Conservation (phyloP, 35 echinoderm and acorn worm species). For the Nesometra sesokonis region DNA sequence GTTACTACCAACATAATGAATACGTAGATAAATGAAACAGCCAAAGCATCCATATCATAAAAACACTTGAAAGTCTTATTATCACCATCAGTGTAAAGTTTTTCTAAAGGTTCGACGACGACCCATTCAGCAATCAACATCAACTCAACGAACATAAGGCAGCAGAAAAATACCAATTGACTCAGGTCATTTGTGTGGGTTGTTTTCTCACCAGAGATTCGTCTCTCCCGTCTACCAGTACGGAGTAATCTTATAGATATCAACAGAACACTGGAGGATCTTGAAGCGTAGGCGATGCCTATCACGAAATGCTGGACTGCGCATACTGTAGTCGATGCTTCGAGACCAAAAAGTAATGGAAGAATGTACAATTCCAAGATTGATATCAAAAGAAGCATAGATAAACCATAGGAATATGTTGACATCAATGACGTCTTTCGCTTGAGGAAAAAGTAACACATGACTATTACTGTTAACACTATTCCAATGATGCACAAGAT, state of each 20-base stretch:
- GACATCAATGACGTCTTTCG: constrained; percentile 10
- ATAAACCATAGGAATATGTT: constrained; percentile 22
- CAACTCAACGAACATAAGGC: constrained; percentile 5
- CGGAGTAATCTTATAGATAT: constrained; percentile 36
- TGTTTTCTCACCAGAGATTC: constrained; percentile 33
- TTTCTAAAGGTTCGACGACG: not conserved
- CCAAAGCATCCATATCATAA: not conserved
- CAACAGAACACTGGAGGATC: constrained; percentile 5
- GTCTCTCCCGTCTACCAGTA: constrained; percentile 24
- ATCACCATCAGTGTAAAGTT: not conserved
- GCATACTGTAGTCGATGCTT: not conserved
- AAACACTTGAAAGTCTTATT: not conserved
- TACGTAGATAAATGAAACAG: not conserved
- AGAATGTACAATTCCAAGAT: constrained; percentile 15
- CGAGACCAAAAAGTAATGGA: not conserved
- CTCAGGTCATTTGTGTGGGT: constrained; percentile 30
- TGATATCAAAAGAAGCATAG: not conserved
- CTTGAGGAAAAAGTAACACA: not conserved
- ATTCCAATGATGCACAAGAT: constrained; percentile 1
- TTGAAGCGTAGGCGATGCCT: not conserved
- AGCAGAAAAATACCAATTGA: constrained; percentile 13
- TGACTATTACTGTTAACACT: constrained; percentile 6
- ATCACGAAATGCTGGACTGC: not conserved
- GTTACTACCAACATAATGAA: not conserved
- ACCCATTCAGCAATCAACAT: not conserved